Evolutionary conservation across 1,140 invertebrate genomes (phyloP).

Genomic region (Ceratina australensis): DNA sequence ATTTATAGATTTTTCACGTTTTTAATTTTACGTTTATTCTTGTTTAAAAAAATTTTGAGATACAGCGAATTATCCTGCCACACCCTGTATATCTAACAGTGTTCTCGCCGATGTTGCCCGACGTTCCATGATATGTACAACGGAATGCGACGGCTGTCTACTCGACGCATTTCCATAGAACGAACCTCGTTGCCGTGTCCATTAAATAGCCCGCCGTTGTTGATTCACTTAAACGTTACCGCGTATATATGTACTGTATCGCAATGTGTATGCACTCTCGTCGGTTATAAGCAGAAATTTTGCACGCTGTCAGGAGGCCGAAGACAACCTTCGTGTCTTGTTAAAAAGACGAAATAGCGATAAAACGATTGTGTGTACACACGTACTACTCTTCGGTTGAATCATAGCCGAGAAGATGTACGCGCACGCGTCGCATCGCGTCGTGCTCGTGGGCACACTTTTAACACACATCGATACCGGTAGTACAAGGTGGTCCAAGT

Average conservation of each 20-base stretch:
- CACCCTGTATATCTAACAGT: background rate
- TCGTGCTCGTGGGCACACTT: constrained; percentile 20
- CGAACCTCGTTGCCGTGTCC: constrained; percentile 9
- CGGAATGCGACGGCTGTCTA: background rate
- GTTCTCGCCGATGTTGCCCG: background rate
- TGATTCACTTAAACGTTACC: constrained; percentile 12
- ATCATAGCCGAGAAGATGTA: constrained; percentile 9
- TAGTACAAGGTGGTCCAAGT: constrained; percentile 67
- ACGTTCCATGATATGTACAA: constrained; percentile 5
- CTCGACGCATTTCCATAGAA: constrained; percentile 26
- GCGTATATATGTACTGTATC: background rate
- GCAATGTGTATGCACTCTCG: background rate
- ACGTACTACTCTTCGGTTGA: background rate
- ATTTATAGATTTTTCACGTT: no score
- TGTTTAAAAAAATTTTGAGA: no score
- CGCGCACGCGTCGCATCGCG: constrained; percentile 43
- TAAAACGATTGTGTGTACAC: background rate
- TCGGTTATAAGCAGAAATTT: no score
- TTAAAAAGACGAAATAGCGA: background rate
- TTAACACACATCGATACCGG: constrained; percentile 45
- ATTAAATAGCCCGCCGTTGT: constrained; percentile 8
- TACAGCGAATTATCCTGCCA: background rate
- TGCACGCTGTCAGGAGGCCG: no score
- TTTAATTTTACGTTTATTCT: no score
- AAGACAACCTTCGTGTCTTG: background rate